phyloP scores from a whole-genome alignment of 2,888 invertebrate species.

The Aphidius colemani region DNA sequence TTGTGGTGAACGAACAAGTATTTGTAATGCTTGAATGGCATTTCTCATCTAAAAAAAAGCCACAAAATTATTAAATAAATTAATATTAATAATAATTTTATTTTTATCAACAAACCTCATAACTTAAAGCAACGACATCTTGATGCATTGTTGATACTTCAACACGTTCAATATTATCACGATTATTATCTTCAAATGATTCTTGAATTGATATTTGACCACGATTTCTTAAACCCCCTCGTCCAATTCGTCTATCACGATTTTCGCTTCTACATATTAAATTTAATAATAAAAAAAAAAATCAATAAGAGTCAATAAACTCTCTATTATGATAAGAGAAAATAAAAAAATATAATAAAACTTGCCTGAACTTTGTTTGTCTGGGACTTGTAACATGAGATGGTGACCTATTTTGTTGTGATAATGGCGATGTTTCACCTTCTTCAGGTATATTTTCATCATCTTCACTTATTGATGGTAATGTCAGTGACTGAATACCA shows the following conservation, averaged over 20 bases:
- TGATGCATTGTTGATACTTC: slow-evolving; percentile 80
- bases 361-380: slow-evolving; percentile 69
- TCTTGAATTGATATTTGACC: slow-evolving; percentile 46
- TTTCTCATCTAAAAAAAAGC: slow-evolving; percentile 67
- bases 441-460: slow-evolving; percentile 86
- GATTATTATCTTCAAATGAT: slow-evolving; percentile 49
- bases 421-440: slow-evolving; percentile 67
- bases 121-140: slow-evolving; percentile 83
- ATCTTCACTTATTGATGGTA: slow-evolving; percentile 94
- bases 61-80: neutral
- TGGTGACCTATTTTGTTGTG: slow-evolving; percentile 69
- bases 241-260: slow-evolving; percentile 43
- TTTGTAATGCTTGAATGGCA: slow-evolving; percentile 83
- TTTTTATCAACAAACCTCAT: slow-evolving; percentile 65
- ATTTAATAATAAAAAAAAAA: slow-evolving; percentile 9
- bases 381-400: slow-evolving; percentile 66
- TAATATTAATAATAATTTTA: slow-evolving; percentile 16
- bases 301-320: neutral
- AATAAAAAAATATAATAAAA: slow-evolving; percentile 18
- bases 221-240: slow-evolving; percentile 46
- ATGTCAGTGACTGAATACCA: slow-evolving; percentile 78
- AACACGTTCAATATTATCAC: slow-evolving; percentile 69
- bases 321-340: neutral
- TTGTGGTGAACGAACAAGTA: slow-evolving; percentile 80
- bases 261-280: slow-evolving; percentile 26